These are phyloP conservation scores for Ichneumoninae sp. DNA, from an alignment of 2,888 invertebrate species.

Conservation along the genomic window DNA sequence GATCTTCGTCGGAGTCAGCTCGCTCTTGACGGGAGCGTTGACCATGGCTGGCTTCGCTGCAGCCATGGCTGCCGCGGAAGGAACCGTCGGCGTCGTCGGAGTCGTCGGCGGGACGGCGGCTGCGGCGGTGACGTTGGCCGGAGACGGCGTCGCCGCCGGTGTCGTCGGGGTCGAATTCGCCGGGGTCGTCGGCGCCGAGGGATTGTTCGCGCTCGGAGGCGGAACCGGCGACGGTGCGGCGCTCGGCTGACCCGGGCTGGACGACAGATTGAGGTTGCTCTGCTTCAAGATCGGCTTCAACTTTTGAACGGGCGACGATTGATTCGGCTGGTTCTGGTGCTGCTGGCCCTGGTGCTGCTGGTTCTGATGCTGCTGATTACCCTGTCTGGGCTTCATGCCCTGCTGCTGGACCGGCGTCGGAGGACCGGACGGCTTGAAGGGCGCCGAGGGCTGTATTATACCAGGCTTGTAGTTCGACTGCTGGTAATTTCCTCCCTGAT, in stretches of 20 bases:
- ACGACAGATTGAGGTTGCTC: conserved; percentile 57
- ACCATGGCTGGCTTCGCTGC: conserved; percentile 11
- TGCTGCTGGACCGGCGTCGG: conserved; percentile 64
- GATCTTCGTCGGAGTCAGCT: too few species aligned
- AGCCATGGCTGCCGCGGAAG: conserved; percentile 42
- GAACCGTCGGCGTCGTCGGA: conserved; percentile 55
- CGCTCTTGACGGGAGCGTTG: not conserved
- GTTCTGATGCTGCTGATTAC: conserved; percentile 57
- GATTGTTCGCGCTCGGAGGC: not conserved
- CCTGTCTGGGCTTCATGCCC: conserved; percentile 49
- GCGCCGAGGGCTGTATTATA: conserved; percentile 64
- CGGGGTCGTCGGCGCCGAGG: not conserved
- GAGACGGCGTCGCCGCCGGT: conserved; percentile 2
- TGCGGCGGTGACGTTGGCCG: conserved; percentile 9
- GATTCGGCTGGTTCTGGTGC: conserved; percentile 65
- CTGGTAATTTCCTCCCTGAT: conserved; percentile 78
- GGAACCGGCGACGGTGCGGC: conserved; percentile 6
- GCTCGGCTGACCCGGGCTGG: conserved; percentile 37
- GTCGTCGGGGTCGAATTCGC: not conserved
- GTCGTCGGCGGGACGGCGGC: conserved; percentile 64
- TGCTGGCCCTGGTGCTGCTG: conserved; percentile 59
- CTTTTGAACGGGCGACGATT: conserved; percentile 71
- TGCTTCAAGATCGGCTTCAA: conserved; percentile 82
- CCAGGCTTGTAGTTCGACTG: conserved; percentile 76
- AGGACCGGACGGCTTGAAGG: conserved; percentile 65